phyloP scores from a whole-genome alignment of 1,140 invertebrate genomes.

The Acyrthosiphon pisum region DNA sequence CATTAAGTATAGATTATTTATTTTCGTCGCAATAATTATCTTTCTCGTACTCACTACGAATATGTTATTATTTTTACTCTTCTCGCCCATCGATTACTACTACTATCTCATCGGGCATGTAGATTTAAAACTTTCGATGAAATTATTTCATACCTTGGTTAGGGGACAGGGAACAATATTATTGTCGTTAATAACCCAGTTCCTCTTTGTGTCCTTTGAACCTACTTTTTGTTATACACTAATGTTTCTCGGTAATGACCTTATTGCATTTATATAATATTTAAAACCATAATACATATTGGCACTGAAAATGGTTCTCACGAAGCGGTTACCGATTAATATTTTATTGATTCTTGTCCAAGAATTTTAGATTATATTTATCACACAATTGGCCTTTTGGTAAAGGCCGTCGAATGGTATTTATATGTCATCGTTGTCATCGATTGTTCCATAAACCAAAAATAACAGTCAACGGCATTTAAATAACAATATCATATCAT shows the following conservation, averaged over 20 bases:
- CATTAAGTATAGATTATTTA: not conserved
- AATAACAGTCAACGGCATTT: not conserved
- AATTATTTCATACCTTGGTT: not conserved
- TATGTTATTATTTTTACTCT: not conserved
- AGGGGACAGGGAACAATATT: not conserved
- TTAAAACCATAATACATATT: not conserved
- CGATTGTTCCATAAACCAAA: not conserved
- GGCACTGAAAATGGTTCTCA: too few species aligned
- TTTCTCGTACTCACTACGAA: not conserved
- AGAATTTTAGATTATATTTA: conserved; percentile 6
- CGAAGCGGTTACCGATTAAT: not conserved
- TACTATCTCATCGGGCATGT: not conserved
- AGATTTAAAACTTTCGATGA: not conserved
- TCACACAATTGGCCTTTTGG: not conserved
- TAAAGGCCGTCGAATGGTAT: not conserved
- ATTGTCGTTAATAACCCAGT: not conserved
- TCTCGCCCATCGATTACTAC: not conserved
- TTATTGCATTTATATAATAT: not conserved
- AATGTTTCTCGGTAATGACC: not conserved
- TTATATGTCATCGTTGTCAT: not conserved
- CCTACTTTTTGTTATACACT: not conserved
- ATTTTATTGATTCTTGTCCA: not conserved
- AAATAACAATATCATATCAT: not conserved
- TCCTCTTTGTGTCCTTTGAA: not conserved
- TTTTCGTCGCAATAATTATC: not conserved